Conservation (phyloP, 2,113 vertebrate genomes). For the Alexandromys fortis region DNA sequence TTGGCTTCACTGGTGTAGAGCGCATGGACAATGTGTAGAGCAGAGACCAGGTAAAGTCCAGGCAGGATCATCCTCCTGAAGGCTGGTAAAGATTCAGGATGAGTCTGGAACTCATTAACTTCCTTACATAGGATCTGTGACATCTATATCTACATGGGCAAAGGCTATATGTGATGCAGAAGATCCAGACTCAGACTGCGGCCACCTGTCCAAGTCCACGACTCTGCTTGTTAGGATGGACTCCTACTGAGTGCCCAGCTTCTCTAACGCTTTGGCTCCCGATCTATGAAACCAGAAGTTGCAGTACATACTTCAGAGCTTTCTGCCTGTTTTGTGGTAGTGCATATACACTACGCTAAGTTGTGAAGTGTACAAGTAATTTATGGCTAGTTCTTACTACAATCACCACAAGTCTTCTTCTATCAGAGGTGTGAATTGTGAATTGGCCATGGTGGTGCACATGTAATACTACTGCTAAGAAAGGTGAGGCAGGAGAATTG, state of each 20-base stretch:
- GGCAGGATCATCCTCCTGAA: too few species aligned
- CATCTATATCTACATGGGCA: neutral
- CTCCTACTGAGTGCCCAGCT: neutral
- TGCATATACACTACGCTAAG: neutral
- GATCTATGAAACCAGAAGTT: neutral
- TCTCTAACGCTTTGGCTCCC: neutral
- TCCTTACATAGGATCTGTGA: neutral
- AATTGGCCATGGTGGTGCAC: neutral
- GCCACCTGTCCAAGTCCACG: neutral
- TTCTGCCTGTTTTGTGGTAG: neutral
- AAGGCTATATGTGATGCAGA: accelerated
- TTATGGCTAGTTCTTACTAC: neutral
- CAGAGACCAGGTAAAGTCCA: neutral
- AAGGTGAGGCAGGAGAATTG: neutral
- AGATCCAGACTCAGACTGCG: too few species aligned
- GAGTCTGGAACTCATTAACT: neutral
- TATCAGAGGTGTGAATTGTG: neutral
- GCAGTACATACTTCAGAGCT: neutral
- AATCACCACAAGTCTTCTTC: neutral
- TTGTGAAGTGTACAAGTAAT: neutral
- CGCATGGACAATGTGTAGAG: accelerated
- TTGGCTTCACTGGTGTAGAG: neutral
- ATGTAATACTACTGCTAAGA: neutral
- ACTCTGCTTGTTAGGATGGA: neutral
- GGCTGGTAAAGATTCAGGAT: neutral